Percentiles rank a stretch among this genome's conserved stretches.
phyloP scores from a whole-genome alignment of 2,113 vertebrate species.

The Sprattus sprattus region DNA sequence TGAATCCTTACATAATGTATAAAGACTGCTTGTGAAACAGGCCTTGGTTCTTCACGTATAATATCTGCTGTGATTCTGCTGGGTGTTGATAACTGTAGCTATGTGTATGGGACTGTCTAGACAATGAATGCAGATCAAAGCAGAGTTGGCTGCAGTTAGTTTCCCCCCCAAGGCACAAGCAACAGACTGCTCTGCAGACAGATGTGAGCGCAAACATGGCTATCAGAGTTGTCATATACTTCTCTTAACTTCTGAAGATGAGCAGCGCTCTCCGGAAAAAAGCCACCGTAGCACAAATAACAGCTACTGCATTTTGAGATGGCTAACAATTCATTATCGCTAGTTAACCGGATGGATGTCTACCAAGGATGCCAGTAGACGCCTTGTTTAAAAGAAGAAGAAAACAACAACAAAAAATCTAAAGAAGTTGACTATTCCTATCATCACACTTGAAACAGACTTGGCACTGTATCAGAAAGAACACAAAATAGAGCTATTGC shows the following conservation, averaged over 20 bases:
- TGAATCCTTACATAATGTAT: neutral
- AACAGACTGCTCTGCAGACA: neutral
- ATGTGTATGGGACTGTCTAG: neutral
- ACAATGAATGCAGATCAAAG: slow-evolving; percentile 13
- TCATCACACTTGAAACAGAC: neutral
- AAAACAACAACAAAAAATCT: no score
- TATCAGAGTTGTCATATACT: neutral
- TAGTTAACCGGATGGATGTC: neutral
- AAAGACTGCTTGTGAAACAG: neutral
- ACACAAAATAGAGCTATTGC: neutral
- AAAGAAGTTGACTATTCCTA: neutral
- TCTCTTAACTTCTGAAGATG: neutral
- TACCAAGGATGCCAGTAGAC: neutral
- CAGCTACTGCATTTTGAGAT: neutral
- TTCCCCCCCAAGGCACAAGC: neutral
- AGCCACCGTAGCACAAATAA: no score
- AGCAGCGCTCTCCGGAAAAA: neutral
- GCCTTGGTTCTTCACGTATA: neutral
- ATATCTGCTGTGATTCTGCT: neutral
- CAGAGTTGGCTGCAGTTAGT: neutral
- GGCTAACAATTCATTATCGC: neutral
- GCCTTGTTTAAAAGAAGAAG: neutral
- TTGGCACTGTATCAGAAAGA: neutral
- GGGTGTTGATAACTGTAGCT: neutral
- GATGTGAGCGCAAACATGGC: slow-evolving; percentile 9